These are phyloP conservation scores for Bombus breviceps DNA, from an alignment of 1,140 invertebrate genomes.

Conservation along the genomic window DNA sequence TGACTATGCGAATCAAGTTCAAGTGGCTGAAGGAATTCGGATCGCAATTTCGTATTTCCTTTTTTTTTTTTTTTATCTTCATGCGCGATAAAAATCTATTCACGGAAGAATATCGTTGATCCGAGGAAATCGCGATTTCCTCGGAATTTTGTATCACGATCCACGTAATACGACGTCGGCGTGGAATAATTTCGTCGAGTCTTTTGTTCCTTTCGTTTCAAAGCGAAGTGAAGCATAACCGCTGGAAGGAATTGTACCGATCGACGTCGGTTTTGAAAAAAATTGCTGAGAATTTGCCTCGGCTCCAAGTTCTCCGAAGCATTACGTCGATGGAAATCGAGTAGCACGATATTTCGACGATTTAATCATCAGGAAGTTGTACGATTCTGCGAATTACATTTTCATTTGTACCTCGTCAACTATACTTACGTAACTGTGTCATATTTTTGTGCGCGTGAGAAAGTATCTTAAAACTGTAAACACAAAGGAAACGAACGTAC, in stretches of 20 bases:
- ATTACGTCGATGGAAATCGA: neutral
- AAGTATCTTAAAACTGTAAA: neutral
- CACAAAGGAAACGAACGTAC: neutral
- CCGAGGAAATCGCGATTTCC: too few relatives aligned
- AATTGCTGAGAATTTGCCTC: neutral
- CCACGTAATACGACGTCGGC: neutral
- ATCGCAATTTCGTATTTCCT: neutral
- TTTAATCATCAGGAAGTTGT: neutral
- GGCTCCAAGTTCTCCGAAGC: neutral
- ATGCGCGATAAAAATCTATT: neutral
- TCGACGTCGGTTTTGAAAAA: neutral
- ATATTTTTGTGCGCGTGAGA: too few relatives aligned
- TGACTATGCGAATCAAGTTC: neutral
- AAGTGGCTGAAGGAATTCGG: neutral
- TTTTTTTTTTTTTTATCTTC: neutral
- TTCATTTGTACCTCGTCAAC: too few relatives aligned
- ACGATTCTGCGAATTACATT: neutral
- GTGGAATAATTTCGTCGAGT: neutral
- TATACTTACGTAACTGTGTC: too few relatives aligned
- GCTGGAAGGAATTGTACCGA: neutral
- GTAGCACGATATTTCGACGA: neutral
- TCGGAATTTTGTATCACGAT: conserved; percentile 1
- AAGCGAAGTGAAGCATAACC: neutral
- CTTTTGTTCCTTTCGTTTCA: neutral
- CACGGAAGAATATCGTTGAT: neutral